Percentiles rank a stretch among this genome's conserved stretches.
These are phyloP conservation scores for Desmodus rotundus DNA, from an alignment of 2,113 vertebrate genomes.

Conservation along the genomic window DNA sequence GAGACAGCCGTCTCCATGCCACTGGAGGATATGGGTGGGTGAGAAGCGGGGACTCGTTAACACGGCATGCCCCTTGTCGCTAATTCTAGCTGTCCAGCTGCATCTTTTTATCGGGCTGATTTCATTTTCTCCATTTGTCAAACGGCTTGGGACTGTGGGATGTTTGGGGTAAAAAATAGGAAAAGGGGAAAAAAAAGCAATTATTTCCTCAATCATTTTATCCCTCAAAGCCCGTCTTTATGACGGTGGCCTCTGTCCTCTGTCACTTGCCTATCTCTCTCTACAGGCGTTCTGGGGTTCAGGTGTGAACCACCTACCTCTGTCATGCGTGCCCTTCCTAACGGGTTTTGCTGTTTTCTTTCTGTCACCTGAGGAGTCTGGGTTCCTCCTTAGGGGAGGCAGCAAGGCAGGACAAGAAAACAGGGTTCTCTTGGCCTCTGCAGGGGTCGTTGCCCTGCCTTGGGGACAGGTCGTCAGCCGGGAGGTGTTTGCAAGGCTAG, in stretches of 20 bases:
- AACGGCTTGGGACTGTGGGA: not conserved
- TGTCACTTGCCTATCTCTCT: not conserved
- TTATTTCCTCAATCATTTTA: accelerated
- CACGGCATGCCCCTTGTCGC: not conserved
- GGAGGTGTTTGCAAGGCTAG: no score
- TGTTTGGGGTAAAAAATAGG: not conserved
- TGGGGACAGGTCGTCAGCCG: accelerated
- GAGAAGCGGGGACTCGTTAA: not conserved
- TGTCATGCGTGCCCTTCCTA: accelerated
- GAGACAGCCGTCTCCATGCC: not conserved
- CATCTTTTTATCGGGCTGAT: not conserved
- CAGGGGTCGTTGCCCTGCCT: accelerated
- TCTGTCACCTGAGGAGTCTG: not conserved
- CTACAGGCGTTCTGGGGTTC: accelerated
- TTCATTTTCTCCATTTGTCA: not conserved
- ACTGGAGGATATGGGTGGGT: accelerated
- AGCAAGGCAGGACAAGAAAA: not conserved
- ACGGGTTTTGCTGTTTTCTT: not conserved
- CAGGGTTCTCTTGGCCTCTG: not conserved
- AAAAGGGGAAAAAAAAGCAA: not conserved
- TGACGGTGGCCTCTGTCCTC: accelerated
- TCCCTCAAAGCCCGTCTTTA: not conserved
- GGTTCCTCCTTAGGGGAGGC: not conserved
- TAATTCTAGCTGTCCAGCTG: accelerated
- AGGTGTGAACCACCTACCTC: accelerated